Base-by-base conservation (phyloP, 37 sponge, comb jelly and placozoan species). In the Chondrilla cf. caribensis region DNA sequence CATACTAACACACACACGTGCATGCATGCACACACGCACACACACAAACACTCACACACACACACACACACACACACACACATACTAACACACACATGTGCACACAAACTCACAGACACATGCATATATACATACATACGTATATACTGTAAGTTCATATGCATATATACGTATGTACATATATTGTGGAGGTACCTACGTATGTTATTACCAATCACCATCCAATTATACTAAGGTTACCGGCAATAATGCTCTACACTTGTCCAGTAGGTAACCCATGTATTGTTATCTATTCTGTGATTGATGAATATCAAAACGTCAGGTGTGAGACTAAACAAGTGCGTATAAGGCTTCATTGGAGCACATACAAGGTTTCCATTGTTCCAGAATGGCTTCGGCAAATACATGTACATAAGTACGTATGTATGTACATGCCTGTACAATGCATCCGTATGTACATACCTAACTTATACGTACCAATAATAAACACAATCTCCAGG, bases 41-140 rank as follows among this genome's bases (percentile, higher is more conserved):
- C n/a, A n/a, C n/a, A 26, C 67, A 25, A 14, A 65, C 22, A 26
- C 22, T 65, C 28, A 25, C 8, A 38, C 72, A 38, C 39, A 70
- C 72, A 70, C 38, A 70, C 72, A 70, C 40, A 38, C 40, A 32
- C 72, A 70, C 72, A 70, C 21, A 38, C 57, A 78, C 55, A 78
- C 24, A 51, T 8, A 28, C 25, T 9, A 11, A 19, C 31, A 29
- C 31, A 78, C 55, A 78, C 55, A 78, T 25, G 32, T 7, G 21
- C 31, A 78, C 57, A 78, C 31, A 78, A 54, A 28, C n/a, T n/a
- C n/a, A n/a, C n/a, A n/a, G n/a, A n/a, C 17, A 78, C 35, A n/a
- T 8, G 21, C 79, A 29, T 25, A 51, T 38, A 70, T 8, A 70
- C 39, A 70, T 31, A 70, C 40, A 70, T 8, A 37, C 29, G 19